Percentiles rank a stretch among this genome's conserved stretches.
These are phyloP conservation scores for Luehdorfia chinensis DNA, from an alignment of 1,140 invertebrate genomes.

Conservation along the genomic window DNA sequence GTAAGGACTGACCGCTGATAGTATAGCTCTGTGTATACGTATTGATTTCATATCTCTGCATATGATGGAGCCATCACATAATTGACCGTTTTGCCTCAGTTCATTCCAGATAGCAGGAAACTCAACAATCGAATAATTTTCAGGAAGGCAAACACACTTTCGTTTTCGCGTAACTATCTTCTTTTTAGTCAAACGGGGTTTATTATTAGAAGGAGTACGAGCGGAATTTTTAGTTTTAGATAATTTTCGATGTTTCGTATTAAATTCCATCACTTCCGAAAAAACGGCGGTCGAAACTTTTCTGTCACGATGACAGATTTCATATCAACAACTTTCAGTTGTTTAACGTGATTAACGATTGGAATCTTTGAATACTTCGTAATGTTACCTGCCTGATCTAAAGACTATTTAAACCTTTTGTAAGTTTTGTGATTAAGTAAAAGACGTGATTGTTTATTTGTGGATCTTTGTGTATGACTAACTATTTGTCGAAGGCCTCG, in stretches of 20 bases:
- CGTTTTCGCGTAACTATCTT: conserved; percentile 62
- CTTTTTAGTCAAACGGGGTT: conserved; percentile 62
- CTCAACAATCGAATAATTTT: conserved; percentile 75
- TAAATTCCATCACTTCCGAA: conserved; percentile 76
- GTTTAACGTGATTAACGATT: conserved; percentile 38
- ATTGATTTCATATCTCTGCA: conserved; percentile 80
- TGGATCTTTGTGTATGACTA: too few relatives aligned
- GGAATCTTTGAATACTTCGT: conserved; percentile 4
- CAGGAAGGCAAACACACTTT: conserved; percentile 71
- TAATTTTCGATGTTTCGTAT: conserved; percentile 76
- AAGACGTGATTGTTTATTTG: too few relatives aligned
- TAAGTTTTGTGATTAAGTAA: background rate
- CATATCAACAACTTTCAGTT: conserved; percentile 43
- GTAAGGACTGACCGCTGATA: conserved; percentile 82
- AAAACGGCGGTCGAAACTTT: conserved; percentile 73
- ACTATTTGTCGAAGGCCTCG: too few relatives aligned
- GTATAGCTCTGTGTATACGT: conserved; percentile 80
- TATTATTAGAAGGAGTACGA: conserved; percentile 60
- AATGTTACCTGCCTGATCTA: conserved; percentile 16
- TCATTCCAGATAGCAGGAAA: conserved; percentile 82
- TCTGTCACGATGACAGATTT: conserved; percentile 65
- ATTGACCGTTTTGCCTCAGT: conserved; percentile 77
- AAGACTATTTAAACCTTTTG: background rate
- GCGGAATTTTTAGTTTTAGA: conserved; percentile 73
- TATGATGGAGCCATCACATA: conserved; percentile 79